Percentiles rank a stretch among this genome's conserved stretches.
Evolutionary conservation across 2,888 invertebrate species (phyloP).

Genomic region (Plagodis dolabraria): DNA sequence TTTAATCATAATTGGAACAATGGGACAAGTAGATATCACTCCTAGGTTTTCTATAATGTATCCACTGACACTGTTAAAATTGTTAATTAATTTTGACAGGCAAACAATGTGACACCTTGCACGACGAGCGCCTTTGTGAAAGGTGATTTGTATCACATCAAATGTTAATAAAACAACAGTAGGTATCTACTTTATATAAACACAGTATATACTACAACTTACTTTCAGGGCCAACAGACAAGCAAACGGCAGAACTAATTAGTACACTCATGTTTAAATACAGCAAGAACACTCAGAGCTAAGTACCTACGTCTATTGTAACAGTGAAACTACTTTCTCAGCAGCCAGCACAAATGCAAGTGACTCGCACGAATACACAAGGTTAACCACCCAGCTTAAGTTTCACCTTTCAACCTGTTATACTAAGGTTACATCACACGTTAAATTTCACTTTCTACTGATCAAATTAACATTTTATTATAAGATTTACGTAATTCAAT

Average conservation of each 20-base stretch:
- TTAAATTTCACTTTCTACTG: slow-evolving; percentile 65
- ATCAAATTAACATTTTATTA: slow-evolving; percentile 44
- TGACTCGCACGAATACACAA: slow-evolving; percentile 46
- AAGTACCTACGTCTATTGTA: slow-evolving; percentile 3
- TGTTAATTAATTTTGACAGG: slow-evolving; percentile 12
- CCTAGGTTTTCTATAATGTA: too few relatives aligned
- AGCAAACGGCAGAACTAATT: slow-evolving; percentile 64
- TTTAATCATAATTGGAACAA: too few relatives aligned
- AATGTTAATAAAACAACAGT: neutral
- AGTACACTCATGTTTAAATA: slow-evolving; percentile 56
- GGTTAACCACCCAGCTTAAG: slow-evolving; percentile 60
- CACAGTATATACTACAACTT: slow-evolving; percentile 46
- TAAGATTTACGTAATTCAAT: slow-evolving; percentile 30
- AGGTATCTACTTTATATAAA: too few relatives aligned
- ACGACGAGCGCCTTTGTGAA: slow-evolving; percentile 2
- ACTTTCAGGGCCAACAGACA: slow-evolving; percentile 63
- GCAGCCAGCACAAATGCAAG: slow-evolving; percentile 43
- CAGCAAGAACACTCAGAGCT: slow-evolving; percentile 13
- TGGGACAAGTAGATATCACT: too few relatives aligned
- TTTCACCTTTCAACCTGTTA: slow-evolving; percentile 79
- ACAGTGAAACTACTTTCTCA: slow-evolving; percentile 58
- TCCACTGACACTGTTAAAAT: neutral
- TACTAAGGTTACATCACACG: slow-evolving; percentile 71
- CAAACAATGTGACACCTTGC: slow-evolving; percentile 17
- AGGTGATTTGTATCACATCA: neutral